phyloP scores from a whole-genome alignment of 2,888 invertebrate genomes.

The Ischnus inquisitorius region DNA sequence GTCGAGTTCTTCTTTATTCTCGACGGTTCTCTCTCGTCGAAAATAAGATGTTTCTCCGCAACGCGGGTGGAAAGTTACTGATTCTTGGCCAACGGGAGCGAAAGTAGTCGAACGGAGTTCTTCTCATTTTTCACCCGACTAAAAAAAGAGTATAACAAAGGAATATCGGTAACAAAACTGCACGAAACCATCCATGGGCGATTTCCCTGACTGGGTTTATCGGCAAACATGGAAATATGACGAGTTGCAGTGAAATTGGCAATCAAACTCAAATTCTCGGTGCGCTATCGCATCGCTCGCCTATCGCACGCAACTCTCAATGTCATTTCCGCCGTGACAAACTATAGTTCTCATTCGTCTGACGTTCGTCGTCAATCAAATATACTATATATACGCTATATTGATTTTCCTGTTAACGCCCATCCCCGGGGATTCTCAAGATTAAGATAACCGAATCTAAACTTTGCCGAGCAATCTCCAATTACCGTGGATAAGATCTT shows the following conservation, averaged over 20 bases:
- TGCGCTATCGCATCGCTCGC: background rate
- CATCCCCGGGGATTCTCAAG: slow-evolving; percentile 30
- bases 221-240: background rate
- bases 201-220: background rate
- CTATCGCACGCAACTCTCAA: background rate
- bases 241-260: background rate
- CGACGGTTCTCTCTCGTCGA: too few relatives aligned
- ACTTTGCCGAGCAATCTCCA: slow-evolving; percentile 55
- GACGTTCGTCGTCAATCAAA: slow-evolving; percentile 7
- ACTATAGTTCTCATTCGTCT: background rate
- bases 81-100: too few relatives aligned
- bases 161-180: too few relatives aligned
- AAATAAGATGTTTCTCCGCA: too few relatives aligned
- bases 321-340: background rate
- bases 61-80: too few relatives aligned
- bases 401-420: slow-evolving; percentile 39
- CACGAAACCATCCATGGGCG: background rate
- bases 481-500: slow-evolving; percentile 59
- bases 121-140: too few relatives aligned
- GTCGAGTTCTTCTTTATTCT: background rate
- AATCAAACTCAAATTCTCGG: background rate
- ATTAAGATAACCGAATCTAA: slow-evolving; percentile 60
- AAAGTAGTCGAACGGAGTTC: too few relatives aligned
- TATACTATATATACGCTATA: background rate
- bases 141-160: too few relatives aligned